Base-by-base conservation (phyloP, 2,113 vertebrate genomes). In the Garra rufa region DNA sequence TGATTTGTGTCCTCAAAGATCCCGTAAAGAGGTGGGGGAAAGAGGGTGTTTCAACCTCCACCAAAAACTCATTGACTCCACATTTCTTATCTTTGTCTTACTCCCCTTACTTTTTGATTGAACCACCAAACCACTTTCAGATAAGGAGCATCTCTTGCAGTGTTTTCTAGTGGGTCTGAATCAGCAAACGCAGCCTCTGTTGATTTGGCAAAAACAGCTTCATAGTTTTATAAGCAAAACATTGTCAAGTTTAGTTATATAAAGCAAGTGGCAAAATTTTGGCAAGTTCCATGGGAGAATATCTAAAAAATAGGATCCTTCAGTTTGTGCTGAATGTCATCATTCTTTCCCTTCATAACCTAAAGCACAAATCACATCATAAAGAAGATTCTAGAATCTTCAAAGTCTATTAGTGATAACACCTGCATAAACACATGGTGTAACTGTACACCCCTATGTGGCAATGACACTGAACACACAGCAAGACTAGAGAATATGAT, bases 221-320 rank as follows among this genome's bases (percentile, higher is more conserved):
- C 19, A 24, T 59, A 81, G 73, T 81, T 59, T 24, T 41, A 61
- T 14, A 61, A 44, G 21, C 3, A 65, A 21, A 24, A 28, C 30
- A 63, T 71, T 70, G 55, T 41, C 52, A 86, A 48, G 21, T 73
- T 71, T 50, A 52, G 74, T 55, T 63, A 63, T 34, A 55, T 34
- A 52, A 41, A 30, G 26, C 10, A 55, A 59, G 50, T 34, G 41
- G 44, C 55, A 80, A 38, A 21, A 80, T 4, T 24, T 28, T 48
- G 30, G 63, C 38, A 79, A 71, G 28, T 5, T 63, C 65, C 28
- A 78, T 48, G 52, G 67, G 43, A 26, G 34, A 63, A 85, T 38
- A 3, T 48, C 30, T 38, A 19, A 71, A 59, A 15, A 61, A 28
- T 24, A 26, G 26, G 5, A 30, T 3, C 14, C 26, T 30, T 30